Percentiles rank a stretch among this genome's conserved stretches.
phyloP scores from a whole-genome alignment of 2,888 invertebrate species.

The Cerastis rubricosa region DNA sequence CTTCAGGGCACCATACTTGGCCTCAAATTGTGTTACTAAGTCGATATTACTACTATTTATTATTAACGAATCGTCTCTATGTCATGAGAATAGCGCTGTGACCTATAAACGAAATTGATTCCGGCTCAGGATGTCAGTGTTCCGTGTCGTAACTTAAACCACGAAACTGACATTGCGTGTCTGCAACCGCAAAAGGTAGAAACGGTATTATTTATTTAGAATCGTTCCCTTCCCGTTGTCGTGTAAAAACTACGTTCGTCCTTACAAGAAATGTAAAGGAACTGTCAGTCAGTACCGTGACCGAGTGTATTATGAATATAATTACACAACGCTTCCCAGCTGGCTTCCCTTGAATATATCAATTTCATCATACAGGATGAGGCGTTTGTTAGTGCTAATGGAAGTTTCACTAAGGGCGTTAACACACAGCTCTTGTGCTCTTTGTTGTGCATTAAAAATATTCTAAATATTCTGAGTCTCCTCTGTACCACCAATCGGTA shows the following conservation, averaged over 20 bases:
- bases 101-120: slow-evolving; percentile 47
- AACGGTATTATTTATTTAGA: slow-evolving; percentile 41
- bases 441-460: not conserved
- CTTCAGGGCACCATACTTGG: slow-evolving; percentile 9
- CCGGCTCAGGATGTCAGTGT: slow-evolving; percentile 22
- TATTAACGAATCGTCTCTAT: not conserved
- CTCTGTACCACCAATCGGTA: not conserved
- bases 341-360: slow-evolving; percentile 53
- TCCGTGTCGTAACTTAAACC: slow-evolving; percentile 10
- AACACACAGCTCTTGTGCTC: slow-evolving; percentile 10
- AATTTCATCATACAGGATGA: slow-evolving; percentile 67
- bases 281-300: slow-evolving; percentile 55
- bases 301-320: slow-evolving; percentile 46
- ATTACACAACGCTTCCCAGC: slow-evolving; percentile 59
- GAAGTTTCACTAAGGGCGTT: slow-evolving; percentile 60
- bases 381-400: slow-evolving; percentile 45
- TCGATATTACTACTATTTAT: not conserved
- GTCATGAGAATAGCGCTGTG: slow-evolving; percentile 14
- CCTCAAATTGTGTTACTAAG: not conserved
- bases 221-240: slow-evolving; percentile 50
- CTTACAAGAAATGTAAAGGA: slow-evolving; percentile 55
- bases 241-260: slow-evolving; percentile 38
- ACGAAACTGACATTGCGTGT: slow-evolving; percentile 32
- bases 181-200: slow-evolving; percentile 30
- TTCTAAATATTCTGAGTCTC: not conserved